Conservation (phyloP, 2,797 vertebrate species). For the Eulemur mongoz region DNA sequence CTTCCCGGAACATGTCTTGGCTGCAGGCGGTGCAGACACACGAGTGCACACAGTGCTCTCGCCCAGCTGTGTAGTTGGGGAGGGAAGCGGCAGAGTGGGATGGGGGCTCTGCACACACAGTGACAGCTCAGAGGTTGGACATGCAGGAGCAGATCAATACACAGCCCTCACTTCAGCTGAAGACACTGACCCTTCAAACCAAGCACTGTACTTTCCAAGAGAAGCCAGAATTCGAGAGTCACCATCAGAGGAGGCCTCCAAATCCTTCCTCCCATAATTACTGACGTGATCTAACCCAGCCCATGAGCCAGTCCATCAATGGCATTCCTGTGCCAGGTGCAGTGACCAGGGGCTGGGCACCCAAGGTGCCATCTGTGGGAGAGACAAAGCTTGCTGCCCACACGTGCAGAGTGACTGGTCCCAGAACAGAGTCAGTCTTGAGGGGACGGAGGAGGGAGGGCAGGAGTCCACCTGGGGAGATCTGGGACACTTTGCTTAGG, state of each 20-base stretch:
- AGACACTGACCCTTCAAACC: neutral
- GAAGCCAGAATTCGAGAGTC: neutral
- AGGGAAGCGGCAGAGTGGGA: neutral
- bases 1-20: neutral
- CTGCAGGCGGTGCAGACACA: neutral
- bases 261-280: neutral
- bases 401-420: neutral
- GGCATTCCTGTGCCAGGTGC: neutral
- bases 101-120: fast-evolving
- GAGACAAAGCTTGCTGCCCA: too few relatives aligned
- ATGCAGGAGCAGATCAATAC: neutral
- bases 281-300: neutral
- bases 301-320: neutral
- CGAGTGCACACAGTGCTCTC: fast-evolving
- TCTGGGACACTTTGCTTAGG: neutral
- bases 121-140: neutral
- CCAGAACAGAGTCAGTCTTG: neutral
- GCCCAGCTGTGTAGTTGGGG: neutral
- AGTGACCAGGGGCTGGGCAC: neutral
- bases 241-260: neutral
- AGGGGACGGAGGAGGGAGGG: too few relatives aligned
- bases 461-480: neutral
- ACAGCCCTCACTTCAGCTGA: neutral
- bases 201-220: neutral
- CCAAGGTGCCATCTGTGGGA: too few relatives aligned